phyloP scores from a whole-genome alignment of 2,797 vertebrate genomes.

The Phataginus tetradactyla region DNA sequence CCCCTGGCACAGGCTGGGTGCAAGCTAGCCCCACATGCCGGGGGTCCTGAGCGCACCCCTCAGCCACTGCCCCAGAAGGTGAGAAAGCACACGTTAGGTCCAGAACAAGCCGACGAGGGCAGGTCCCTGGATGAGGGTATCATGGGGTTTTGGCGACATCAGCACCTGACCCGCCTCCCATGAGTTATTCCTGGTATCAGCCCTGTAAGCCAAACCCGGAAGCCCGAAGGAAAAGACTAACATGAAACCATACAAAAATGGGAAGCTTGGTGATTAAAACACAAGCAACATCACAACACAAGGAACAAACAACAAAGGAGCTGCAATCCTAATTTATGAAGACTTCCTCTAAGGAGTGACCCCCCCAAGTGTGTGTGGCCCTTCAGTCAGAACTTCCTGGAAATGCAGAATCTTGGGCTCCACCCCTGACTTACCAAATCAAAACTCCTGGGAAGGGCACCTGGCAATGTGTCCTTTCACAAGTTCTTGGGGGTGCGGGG shows the following conservation, averaged over 20 bases:
- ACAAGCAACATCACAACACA: background rate
- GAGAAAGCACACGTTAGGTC: too few relatives aligned
- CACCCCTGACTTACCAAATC: background rate
- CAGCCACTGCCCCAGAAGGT: background rate
- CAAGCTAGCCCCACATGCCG: rapidly evolving
- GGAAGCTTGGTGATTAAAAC: background rate
- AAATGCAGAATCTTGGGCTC: background rate
- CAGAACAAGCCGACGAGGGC: too few relatives aligned
- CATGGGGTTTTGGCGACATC: rapidly evolving
- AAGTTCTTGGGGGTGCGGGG: background rate
- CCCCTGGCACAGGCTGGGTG: too few relatives aligned
- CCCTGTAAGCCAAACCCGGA: background rate
- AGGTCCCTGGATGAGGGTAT: rapidly evolving
- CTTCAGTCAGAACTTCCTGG: background rate
- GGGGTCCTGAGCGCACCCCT: background rate
- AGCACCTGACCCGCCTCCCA: too few relatives aligned
- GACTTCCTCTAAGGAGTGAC: background rate
- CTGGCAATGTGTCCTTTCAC: too few relatives aligned
- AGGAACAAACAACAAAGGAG: background rate
- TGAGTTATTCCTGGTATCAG: background rate
- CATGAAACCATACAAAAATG: background rate
- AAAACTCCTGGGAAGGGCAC: background rate
- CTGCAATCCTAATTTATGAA: background rate
- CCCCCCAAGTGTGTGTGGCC: rapidly evolving
- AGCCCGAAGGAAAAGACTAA: background rate